Base-by-base conservation (phyloP, 2,888 invertebrate species). In the Xestobium rufovillosum region DNA sequence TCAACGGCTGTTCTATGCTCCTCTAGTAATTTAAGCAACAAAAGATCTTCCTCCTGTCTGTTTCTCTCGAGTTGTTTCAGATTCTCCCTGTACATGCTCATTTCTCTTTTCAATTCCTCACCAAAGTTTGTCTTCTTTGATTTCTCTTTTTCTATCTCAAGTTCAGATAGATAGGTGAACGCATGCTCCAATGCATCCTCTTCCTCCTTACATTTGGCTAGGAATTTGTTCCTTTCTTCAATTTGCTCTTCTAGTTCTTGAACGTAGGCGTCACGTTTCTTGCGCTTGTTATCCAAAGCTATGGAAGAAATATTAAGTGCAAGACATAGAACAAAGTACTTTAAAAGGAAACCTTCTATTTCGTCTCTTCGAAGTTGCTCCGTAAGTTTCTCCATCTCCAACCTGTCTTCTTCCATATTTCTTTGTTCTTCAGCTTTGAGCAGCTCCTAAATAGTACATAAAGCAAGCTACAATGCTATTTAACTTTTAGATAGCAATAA, bases 221-320 rank as follows among this genome's bases (percentile, higher is more conserved):
- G 30, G 14, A 60, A 48, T 35, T 51, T 45, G 39, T 59, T 50
- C 26, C 62, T 56, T 4, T 47, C 34, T 13, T 47, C 49, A 9
- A 66, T 56, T 49, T 66, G 66, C 14, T 58, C 50, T 9, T 44
- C 36, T 3, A 65, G 48, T 39, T 64, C 61, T 39, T 47, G 46
- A 3, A 54, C 55, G 2, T 45, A 40, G 32, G 49, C 32, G 12
- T 59, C 53, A 4, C 57, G 49, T 36, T 56, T 53, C 23, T 45
- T 44, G 9, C 50, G 45, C 31, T 48, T 49, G 4, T 38, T 36
- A 11, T 43, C 37, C 30, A 50, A 31, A n/a, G 31, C 48, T 44
- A 19, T 19, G 23, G n/a, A 6, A 19, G 23, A 19, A n/a, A 19
- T n/a, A n/a, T 8, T 19, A 19, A n/a, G n/a, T 6, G n/a, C 23